phyloP scores from a whole-genome alignment of 2,113 vertebrate genomes.

The Pelusios castaneus region DNA sequence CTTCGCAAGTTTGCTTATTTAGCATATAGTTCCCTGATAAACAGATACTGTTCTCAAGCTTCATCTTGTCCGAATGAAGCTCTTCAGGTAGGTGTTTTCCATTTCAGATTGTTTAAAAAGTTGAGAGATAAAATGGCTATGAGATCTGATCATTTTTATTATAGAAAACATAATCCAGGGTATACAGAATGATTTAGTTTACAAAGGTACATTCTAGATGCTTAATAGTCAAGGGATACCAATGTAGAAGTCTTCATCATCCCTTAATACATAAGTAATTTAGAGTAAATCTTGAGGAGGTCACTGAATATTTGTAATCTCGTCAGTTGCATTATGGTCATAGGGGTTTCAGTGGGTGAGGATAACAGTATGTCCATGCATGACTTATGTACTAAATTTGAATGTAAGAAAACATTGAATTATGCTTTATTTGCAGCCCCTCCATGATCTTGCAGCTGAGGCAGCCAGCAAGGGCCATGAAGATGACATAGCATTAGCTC shows the following conservation, averaged over 20 bases:
- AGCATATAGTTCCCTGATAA: constrained; percentile 82
- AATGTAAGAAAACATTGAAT: neutral
- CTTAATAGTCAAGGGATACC: neutral
- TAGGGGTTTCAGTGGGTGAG: neutral
- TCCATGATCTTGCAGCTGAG: constrained; percentile 81
- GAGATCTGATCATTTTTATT: neutral
- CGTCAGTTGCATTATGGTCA: neutral
- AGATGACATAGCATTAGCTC: constrained; percentile 77
- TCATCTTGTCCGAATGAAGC: constrained; percentile 73
- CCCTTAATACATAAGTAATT: neutral
- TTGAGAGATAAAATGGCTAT: neutral
- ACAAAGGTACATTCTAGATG: neutral
- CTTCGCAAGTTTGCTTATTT: constrained; percentile 79
- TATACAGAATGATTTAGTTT: neutral
- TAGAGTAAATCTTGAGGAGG: neutral
- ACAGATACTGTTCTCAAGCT: constrained; percentile 77
- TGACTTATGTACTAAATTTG: neutral
- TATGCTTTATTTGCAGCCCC: constrained; percentile 75
- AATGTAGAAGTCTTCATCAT: neutral
- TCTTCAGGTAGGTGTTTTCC: constrained; percentile 78
- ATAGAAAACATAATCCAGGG: neutral
- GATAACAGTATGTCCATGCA: neutral
- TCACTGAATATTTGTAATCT: neutral
- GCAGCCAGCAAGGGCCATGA: constrained; percentile 72
- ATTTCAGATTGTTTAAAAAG: neutral